phyloP scores from a whole-genome alignment of 1,140 invertebrate genomes.

The Cyclina sinensis region DNA sequence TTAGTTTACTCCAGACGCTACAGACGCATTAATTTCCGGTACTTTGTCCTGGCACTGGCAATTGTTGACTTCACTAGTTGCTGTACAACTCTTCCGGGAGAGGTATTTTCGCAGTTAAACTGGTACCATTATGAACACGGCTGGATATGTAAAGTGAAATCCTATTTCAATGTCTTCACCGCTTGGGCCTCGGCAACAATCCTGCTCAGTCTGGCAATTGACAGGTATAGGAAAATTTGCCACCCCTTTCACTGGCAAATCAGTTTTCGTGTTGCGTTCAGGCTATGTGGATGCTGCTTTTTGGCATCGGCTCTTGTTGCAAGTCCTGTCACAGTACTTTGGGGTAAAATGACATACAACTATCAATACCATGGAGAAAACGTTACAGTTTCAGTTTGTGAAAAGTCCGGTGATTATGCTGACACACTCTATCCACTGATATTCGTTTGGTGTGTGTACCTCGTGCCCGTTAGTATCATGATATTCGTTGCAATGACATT shows the following conservation, averaged over 20 bases:
- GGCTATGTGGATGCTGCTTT: background rate
- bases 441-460: constrained; percentile 15
- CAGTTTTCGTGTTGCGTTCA: constrained; percentile 21
- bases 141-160: constrained; percentile 69
- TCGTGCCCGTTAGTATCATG: constrained; percentile 11
- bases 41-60: constrained; percentile 72
- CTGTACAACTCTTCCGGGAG: constrained; percentile 71
- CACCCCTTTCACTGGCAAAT: constrained; percentile 70
- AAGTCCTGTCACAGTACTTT: constrained; percentile 17
- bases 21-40: constrained; percentile 67
- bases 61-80: constrained; percentile 74
- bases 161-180: constrained; percentile 71
- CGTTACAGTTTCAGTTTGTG: constrained; percentile 40
- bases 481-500: background rate
- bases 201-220: constrained; percentile 70
- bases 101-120: constrained; percentile 71
- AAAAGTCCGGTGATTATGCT: constrained; percentile 45
- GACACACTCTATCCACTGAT: constrained; percentile 14
- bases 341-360: constrained; percentile 52
- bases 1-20: constrained; percentile 67
- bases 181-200: constrained; percentile 70
- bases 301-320: constrained; percentile 15
- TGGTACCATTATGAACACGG: constrained; percentile 72
- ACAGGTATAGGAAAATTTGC: constrained; percentile 74
- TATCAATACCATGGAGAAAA: background rate